These are phyloP conservation scores for Pseudopleuronectes americanus DNA, from an alignment of 2,797 vertebrate species.

Conservation along the genomic window DNA sequence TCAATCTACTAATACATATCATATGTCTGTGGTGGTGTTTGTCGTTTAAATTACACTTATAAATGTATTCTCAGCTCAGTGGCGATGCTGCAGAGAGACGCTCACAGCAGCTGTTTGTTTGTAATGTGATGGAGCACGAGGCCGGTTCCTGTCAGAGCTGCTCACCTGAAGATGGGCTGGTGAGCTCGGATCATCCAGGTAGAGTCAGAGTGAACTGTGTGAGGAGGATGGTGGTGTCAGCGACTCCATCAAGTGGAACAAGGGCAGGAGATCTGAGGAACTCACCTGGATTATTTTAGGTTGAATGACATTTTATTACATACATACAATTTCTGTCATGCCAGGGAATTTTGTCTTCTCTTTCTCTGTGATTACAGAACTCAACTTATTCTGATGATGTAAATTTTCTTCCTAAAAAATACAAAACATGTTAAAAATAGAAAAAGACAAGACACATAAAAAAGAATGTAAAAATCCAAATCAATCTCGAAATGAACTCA, in stretches of 20 bases:
- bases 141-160: background rate
- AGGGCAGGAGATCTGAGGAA: background rate
- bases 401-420: no score
- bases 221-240: background rate
- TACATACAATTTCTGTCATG: no score
- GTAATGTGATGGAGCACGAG: background rate
- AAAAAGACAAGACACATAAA: no score
- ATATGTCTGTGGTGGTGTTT: no score
- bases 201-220: slow-evolving; percentile 1
- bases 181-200: background rate
- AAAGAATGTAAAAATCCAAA: no score
- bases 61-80: background rate
- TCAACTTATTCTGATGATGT: no score
- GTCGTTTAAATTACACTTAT: slow-evolving; percentile 1
- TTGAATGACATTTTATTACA: no score
- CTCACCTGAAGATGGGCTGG: background rate
- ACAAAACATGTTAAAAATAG: no score
- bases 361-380: no score
- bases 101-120: slow-evolving; percentile 13
- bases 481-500: no score
- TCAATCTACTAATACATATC: background rate
- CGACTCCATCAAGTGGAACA: background rate
- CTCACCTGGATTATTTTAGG: no score
- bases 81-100: background rate
- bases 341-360: no score